A percentile compares a stretch with the other conserved stretches of the same genome.
These are phyloP conservation scores for Anthoscopus minutus DNA, from an alignment of 2,113 vertebrate species.

Conservation along the genomic window DNA sequence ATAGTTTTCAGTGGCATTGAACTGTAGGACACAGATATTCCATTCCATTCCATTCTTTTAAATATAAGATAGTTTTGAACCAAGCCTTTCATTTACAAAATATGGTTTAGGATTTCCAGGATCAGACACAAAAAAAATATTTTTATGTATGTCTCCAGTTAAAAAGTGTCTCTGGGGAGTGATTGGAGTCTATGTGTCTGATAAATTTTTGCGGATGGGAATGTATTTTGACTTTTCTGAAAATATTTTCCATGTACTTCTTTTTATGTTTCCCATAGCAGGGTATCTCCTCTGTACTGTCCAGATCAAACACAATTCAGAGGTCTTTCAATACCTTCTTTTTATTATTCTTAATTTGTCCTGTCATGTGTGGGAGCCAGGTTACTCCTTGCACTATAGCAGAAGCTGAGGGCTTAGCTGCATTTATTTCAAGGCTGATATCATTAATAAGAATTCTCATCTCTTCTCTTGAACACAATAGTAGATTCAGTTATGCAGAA, in stretches of 20 bases:
- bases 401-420: not conserved
- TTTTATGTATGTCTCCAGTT: not conserved
- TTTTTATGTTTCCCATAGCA: not conserved
- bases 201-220: not conserved
- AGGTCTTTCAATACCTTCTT: not conserved
- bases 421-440: constrained; percentile 1
- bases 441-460: not conserved
- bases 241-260: not conserved
- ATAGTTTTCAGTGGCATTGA: not conserved
- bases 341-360: not conserved
- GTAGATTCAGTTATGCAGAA: not conserved
- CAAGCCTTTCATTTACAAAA: not conserved
- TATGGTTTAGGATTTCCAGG: not conserved
- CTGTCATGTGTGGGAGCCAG: not conserved
- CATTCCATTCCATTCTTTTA: not conserved
- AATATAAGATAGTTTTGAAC: not conserved
- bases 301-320: not conserved
- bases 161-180: not conserved
- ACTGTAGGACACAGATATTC: not conserved
- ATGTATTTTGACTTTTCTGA: not conserved
- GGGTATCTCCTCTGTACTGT: not conserved
- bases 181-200: not conserved
- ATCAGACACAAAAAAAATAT: not conserved
- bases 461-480: not conserved
- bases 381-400: not conserved